Percentiles rank a stretch among this genome's conserved stretches.
These are phyloP conservation scores for Saccostrea cuccullata DNA, from an alignment of 1,140 invertebrate species.

Conservation along the genomic window DNA sequence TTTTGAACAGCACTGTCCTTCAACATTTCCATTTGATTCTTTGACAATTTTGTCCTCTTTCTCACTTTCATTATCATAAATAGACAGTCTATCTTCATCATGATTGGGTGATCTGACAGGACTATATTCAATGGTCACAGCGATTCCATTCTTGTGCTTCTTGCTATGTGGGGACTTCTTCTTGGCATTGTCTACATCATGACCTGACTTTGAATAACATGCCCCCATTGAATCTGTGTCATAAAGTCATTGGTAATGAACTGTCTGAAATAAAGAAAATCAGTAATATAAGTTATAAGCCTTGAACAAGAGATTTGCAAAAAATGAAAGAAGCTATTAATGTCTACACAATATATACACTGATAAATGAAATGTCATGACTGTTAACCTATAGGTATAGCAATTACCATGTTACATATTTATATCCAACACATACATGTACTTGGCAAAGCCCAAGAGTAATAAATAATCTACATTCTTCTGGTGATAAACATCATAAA, in stretches of 20 bases:
- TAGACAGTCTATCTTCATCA: conserved; percentile 51
- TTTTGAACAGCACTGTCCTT: conserved; percentile 8
- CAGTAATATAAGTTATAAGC: neutral
- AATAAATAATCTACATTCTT: conserved; percentile 8
- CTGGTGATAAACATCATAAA: neutral
- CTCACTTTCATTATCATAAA: conserved; percentile 32
- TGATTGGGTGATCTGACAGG: conserved; percentile 44
- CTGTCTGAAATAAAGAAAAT: neutral
- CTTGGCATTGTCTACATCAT: conserved; percentile 53
- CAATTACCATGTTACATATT: neutral
- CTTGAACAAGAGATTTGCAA: neutral
- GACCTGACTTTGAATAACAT: conserved; percentile 66
- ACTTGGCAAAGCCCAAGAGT: neutral
- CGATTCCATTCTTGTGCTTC: conserved; percentile 57
- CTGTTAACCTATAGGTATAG: no score
- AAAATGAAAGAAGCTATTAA: neutral
- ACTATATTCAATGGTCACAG: conserved; percentile 51
- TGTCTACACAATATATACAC: no score
- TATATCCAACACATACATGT: neutral
- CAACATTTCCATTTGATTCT: conserved; percentile 52
- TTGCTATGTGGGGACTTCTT: conserved; percentile 52
- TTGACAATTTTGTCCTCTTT: conserved; percentile 39
- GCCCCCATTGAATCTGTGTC: conserved; percentile 59
- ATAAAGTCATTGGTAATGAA: conserved; percentile 35
- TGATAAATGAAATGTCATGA: no score